Evolutionary conservation across 2,888 invertebrate genomes (phyloP), one percentile per base, ranked within the genome.

Genomic region (Netelia melanura): DNA sequence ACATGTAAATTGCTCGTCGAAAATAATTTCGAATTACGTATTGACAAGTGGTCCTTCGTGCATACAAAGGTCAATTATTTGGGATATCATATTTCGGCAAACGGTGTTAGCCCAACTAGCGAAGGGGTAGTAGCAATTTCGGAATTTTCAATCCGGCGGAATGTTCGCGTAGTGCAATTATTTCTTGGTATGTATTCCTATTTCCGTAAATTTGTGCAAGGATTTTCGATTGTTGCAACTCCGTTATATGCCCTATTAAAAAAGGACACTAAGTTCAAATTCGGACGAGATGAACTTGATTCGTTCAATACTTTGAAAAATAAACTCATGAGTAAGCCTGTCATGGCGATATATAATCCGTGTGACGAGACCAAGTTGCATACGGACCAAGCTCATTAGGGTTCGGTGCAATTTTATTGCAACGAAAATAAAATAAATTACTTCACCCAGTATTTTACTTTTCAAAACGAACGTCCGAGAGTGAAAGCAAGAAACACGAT

Each of bases 161-260:
- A 83, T 71, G 61, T 81, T 2, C 83, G 83, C 6, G 84, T 87
- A 14, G 86, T 91, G 2, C 87, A 89, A 6, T 87, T 89, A 6
- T 91, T 91, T 79, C 21, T 91, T 6, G 90, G 89, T 3, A 65
- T 91, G 38, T 82, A 85, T 38, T 82, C 86, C 3, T 91, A 90
- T 82, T 91, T 91, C 74, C 75, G 89, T 10, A 86, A 88, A 71
- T 91, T 90, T 81, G 86, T 91, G 43, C 75, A 83, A 62, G 64
- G 75, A 5, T 87, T 88, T 85, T 86, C 77, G 76, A 52, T 64
- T 25, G 83, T 89, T 23, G 90, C 91, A 10, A 87, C 89, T 64
- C 91, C 91, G 0, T 70, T 92, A 10, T 89, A 91, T 70, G 87
- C 91, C 21, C 64, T 92, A 14, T 14, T 82, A 1, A 71, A 71